phyloP scores from a whole-genome alignment of 2,888 invertebrate genomes.

The Zygothrica quintamaculata region DNA sequence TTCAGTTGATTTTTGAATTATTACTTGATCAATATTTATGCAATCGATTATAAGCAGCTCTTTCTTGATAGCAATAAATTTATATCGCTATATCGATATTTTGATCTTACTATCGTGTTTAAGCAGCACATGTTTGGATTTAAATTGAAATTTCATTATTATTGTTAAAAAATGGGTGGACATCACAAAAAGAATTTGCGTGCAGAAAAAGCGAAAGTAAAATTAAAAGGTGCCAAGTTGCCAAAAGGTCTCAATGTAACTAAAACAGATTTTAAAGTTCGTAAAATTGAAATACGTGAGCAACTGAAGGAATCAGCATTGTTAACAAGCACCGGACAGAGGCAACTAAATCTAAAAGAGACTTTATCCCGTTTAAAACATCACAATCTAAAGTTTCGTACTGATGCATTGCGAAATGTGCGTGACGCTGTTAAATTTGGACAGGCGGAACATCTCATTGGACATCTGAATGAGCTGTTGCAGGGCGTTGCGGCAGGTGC shows the following conservation, averaged over 20 bases:
- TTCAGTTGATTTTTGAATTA: not conserved
- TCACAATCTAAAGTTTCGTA: slow-evolving; percentile 82
- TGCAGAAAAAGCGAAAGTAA: slow-evolving; percentile 94
- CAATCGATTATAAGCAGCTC: too few species aligned
- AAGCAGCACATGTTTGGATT: slow-evolving; percentile 43
- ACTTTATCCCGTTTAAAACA: slow-evolving; percentile 85
- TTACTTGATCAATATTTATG: too few species aligned
- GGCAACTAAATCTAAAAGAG: slow-evolving; percentile 79
- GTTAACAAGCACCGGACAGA: slow-evolving; percentile 23
- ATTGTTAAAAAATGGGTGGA: slow-evolving; percentile 76
- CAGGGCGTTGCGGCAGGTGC: slow-evolving; percentile 89
- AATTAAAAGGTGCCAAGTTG: slow-evolving; percentile 92
- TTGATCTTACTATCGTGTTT: not conserved
- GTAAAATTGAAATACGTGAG: slow-evolving; percentile 92
- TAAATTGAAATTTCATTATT: not conserved
- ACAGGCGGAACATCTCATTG: slow-evolving; percentile 86
- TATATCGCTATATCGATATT: slow-evolving; percentile 13
- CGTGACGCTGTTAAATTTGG: slow-evolving; percentile 84
- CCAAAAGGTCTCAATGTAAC: slow-evolving; percentile 96
- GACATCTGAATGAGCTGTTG: slow-evolving; percentile 86
- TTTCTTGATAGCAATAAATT: slow-evolving; percentile 4
- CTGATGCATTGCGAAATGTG: slow-evolving; percentile 80
- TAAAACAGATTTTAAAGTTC: slow-evolving; percentile 94
- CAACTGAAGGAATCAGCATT: slow-evolving; percentile 85
- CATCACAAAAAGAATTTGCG: slow-evolving; percentile 90